These are phyloP conservation scores for Phoeniculus purpureus DNA, from an alignment of 2,797 vertebrate genomes.

Conservation along the genomic window DNA sequence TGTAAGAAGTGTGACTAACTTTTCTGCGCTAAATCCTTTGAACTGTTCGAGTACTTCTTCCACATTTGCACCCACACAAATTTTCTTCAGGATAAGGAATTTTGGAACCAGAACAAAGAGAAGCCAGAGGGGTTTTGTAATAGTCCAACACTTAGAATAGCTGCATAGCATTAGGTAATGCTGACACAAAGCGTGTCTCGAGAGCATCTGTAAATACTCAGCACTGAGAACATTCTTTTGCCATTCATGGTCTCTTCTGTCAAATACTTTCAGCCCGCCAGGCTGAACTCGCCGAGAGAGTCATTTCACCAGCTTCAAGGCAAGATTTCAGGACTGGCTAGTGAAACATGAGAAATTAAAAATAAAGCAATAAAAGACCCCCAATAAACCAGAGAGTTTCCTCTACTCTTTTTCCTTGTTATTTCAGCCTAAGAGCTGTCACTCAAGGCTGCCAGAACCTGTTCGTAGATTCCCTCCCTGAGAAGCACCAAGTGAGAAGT, in stretches of 20 bases:
- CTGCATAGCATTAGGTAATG: conserved; percentile 5
- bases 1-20: not conserved
- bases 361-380: too few species aligned
- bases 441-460: not conserved
- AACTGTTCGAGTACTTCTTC: not conserved
- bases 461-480: not conserved
- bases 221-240: not conserved
- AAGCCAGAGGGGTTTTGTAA: not conserved
- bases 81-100: conserved; percentile 18
- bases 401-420: too few species aligned
- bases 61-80: not conserved
- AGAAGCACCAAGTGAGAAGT: not conserved
- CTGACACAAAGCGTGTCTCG: conserved; percentile 1
- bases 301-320: too few species aligned
- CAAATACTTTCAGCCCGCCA: not conserved
- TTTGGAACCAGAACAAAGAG: conserved; percentile 6
- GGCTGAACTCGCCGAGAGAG: too few species aligned
- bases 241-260: not conserved
- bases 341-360: too few species aligned
- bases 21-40: conserved; percentile 11
- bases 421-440: not conserved
- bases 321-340: too few species aligned
- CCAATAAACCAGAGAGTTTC: too few species aligned
- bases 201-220: conserved; percentile 12
- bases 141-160: not conserved